Evolutionary conservation across 2,888 invertebrate species (phyloP).

Genomic region (Leucoma salicis): DNA sequence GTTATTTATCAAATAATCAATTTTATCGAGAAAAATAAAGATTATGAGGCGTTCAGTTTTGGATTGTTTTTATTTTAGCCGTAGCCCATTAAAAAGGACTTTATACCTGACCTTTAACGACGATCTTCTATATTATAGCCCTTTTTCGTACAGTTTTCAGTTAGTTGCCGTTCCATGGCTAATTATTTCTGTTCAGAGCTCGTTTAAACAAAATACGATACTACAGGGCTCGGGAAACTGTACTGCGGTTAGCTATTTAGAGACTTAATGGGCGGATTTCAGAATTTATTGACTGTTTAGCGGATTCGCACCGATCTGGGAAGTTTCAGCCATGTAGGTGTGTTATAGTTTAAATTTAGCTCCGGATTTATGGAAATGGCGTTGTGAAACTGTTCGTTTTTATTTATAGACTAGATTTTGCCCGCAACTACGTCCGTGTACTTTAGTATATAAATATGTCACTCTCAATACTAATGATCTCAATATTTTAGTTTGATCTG

Average conservation of each 20-base stretch:
- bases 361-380: conserved; percentile 13
- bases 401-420: conserved; percentile 9
- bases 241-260: conserved; percentile 31
- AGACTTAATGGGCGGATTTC: conserved; percentile 28
- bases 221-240: conserved; percentile 10
- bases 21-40: too few relatives aligned
- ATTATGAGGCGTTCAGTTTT: too few relatives aligned
- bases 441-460: too few relatives aligned
- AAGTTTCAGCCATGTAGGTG: conserved; percentile 22
- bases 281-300: conserved; percentile 31
- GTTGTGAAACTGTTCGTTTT: conserved; percentile 8
- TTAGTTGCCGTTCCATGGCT: conserved; percentile 5
- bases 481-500: too few relatives aligned
- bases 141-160: too few relatives aligned
- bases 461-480: too few relatives aligned
- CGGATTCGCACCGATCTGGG: conserved; percentile 25
- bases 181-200: conserved; percentile 24
- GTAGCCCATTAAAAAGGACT: too few relatives aligned
- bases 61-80: too few relatives aligned
- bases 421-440: too few relatives aligned
- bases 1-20: too few relatives aligned
- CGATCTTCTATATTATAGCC: too few relatives aligned
- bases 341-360: conserved; percentile 10
- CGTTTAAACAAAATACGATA: conserved; percentile 32
- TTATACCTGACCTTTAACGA: too few relatives aligned